Percentiles rank a stretch among this genome's conserved stretches.
phyloP scores from a whole-genome alignment of 2,113 vertebrate genomes.

The Hemiprocne comata region DNA sequence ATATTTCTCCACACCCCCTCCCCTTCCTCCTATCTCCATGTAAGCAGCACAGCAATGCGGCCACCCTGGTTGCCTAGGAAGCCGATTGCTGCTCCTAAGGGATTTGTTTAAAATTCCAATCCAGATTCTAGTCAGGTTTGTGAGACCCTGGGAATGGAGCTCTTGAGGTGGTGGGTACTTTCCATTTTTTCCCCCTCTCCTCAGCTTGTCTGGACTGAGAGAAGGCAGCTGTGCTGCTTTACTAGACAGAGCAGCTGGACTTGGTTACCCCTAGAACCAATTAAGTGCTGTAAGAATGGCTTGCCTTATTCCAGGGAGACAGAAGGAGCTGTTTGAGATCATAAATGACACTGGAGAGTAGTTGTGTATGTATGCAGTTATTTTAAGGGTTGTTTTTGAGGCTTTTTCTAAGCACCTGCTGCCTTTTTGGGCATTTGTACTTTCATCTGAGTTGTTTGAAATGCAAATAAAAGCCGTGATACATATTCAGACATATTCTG shows the following conservation, averaged over 20 bases:
- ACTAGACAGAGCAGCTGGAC: constrained; percentile 50
- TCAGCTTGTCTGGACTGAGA: background rate
- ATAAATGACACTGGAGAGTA: background rate
- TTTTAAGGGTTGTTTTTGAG: background rate
- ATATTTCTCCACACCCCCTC: background rate
- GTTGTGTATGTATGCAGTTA: background rate
- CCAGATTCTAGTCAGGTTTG: constrained; percentile 49
- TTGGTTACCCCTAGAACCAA: constrained; percentile 44
- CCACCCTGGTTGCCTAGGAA: constrained; percentile 67
- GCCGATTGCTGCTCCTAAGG: constrained; percentile 50
- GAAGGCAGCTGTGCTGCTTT: constrained; percentile 54
- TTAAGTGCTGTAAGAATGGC: constrained; percentile 30
- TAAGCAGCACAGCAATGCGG: background rate
- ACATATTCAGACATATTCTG: constrained; percentile 2
- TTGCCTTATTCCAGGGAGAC: background rate
- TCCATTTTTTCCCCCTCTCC: background rate
- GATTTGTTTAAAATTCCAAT: constrained; percentile 54
- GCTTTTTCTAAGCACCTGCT: constrained; percentile 38
- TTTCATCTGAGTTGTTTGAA: constrained; percentile 46
- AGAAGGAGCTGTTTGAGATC: constrained; percentile 14
- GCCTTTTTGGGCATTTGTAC: background rate
- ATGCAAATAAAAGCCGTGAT: constrained; percentile 46
- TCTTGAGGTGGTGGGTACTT: constrained; percentile 10
- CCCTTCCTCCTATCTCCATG: background rate
- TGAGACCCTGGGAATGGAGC: constrained; percentile 43